phyloP scores from a whole-genome alignment of 2,113 vertebrate genomes.

The Electrona antarctica region DNA sequence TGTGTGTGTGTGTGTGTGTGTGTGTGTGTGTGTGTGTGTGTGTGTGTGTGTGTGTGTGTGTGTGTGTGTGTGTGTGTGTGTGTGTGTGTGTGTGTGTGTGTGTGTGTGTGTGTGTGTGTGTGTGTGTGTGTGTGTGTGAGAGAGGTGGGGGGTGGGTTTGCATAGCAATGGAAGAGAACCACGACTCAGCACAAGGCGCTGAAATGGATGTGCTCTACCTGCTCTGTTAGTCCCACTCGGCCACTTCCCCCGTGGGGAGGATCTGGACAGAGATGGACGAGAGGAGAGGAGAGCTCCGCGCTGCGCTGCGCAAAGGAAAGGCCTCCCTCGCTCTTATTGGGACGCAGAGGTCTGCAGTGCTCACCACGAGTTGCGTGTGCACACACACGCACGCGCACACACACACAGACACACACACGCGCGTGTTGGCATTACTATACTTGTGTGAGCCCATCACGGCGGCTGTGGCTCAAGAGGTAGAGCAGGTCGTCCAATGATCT shows the following conservation, averaged over 20 bases:
- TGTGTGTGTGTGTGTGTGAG: not conserved
- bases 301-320: slow-evolving; percentile 27
- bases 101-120: not conserved
- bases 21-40: too few relatives aligned
- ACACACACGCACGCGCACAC: too few relatives aligned
- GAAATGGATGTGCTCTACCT: slow-evolving; percentile 57
- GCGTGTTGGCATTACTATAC: too few relatives aligned
- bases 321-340: slow-evolving; percentile 36
- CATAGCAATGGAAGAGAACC: slow-evolving; percentile 29
- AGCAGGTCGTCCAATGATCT: too few relatives aligned
- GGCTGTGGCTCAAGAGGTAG: too few relatives aligned
- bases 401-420: too few relatives aligned
- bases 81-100: too few relatives aligned
- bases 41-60: too few relatives aligned
- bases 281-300: slow-evolving; percentile 35
- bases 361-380: slow-evolving; percentile 16
- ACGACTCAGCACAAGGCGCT: slow-evolving; percentile 61
- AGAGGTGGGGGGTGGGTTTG: not conserved
- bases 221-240: slow-evolving; percentile 60
- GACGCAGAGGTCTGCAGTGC: slow-evolving; percentile 47
- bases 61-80: too few relatives aligned
- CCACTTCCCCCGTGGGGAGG: slow-evolving; percentile 54
- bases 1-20: too few relatives aligned
- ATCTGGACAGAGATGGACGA: slow-evolving; percentile 68
- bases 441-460: too few relatives aligned